These are phyloP conservation scores for Oeneis ivallda DNA, from an alignment of 2,888 invertebrate genomes.

Conservation along the genomic window DNA sequence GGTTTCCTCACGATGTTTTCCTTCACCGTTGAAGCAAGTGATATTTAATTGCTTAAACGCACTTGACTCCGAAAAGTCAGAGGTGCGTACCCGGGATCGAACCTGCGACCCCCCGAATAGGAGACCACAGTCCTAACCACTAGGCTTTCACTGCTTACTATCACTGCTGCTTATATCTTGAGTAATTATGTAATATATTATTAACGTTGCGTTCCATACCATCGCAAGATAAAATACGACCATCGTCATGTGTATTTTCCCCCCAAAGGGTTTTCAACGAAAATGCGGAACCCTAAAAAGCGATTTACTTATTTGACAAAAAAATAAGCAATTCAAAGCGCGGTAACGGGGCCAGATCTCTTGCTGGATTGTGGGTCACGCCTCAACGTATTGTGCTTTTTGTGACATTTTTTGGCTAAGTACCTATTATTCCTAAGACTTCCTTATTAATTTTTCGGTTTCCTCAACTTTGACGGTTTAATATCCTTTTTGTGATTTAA, in stretches of 20 bases:
- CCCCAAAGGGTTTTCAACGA: not conserved
- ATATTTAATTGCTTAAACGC: too few relatives aligned
- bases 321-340: slow-evolving; percentile 20
- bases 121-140: too few relatives aligned
- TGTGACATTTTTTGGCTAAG: slow-evolving; percentile 9
- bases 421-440: slow-evolving; percentile 5
- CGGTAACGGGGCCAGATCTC: slow-evolving; percentile 22
- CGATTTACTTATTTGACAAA: slow-evolving; percentile 23
- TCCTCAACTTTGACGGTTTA: slow-evolving; percentile 6
- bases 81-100: too few relatives aligned
- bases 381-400: slow-evolving; percentile 21
- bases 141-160: too few relatives aligned
- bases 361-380: slow-evolving; percentile 27
- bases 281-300: slow-evolving; percentile 4
- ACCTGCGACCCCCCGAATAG: too few relatives aligned
- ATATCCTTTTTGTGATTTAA: slow-evolving; percentile 6
- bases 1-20: too few relatives aligned
- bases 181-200: too few relatives aligned
- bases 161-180: too few relatives aligned
- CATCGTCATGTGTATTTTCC: not conserved
- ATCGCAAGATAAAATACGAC: too few relatives aligned
- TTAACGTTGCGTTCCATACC: too few relatives aligned
- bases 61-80: too few relatives aligned
- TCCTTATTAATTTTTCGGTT: slow-evolving; percentile 17
- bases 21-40: too few relatives aligned